Percentiles rank a stretch among this genome's conserved stretches.
Conservation (phyloP, 2,113 vertebrate species). For the Paradoxurus hermaphroditus region DNA sequence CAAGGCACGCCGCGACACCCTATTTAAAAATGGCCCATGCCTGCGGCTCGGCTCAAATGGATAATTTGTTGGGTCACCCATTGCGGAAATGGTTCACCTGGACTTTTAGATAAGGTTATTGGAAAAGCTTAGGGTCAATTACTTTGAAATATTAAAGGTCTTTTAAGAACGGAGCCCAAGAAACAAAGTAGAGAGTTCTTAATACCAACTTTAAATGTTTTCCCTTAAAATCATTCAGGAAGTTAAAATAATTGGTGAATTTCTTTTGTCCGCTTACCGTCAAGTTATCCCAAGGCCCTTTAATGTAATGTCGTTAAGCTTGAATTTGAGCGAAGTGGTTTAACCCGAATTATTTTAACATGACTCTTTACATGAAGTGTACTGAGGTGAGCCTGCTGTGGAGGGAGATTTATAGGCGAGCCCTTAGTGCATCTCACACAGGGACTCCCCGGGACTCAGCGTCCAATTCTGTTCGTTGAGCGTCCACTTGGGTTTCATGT, state of each 20-base stretch:
- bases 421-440: not conserved
- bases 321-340: not conserved
- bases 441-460: not conserved
- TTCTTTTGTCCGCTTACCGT: not conserved
- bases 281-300: not conserved
- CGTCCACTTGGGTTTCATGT: not conserved
- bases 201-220: not conserved
- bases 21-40: conserved; percentile 8
- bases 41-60: not conserved
- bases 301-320: not conserved
- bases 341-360: not conserved
- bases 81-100: not conserved
- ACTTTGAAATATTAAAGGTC: not conserved
- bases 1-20: not conserved
- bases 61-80: conserved; percentile 37
- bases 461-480: not conserved
- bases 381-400: not conserved
- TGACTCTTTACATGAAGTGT: not conserved
- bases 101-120: conserved; percentile 35
- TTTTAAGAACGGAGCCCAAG: not conserved
- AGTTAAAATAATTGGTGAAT: not conserved
- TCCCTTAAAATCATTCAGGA: not conserved
- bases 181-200: not conserved
- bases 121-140: not conserved
- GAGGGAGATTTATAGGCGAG: not conserved